A percentile compares a stretch with the other conserved stretches of the same genome.
Conservation (phyloP, 2,797 vertebrate species). For the Uromys caudimaculatus region DNA sequence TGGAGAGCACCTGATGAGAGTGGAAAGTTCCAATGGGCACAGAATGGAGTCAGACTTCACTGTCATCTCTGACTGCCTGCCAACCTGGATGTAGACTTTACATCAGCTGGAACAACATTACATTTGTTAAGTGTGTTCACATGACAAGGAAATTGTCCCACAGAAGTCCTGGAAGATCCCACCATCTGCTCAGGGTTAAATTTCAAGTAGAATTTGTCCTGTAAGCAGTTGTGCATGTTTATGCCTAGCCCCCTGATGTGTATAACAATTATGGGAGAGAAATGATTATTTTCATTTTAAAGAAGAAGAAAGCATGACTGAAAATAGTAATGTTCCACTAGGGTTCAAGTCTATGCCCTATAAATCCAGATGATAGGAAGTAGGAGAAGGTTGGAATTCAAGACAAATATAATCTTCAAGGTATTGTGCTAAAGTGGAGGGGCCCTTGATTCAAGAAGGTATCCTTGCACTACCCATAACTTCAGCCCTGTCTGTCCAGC, state of each 20-base stretch:
- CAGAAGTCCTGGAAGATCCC: background rate
- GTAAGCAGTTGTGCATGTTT: background rate
- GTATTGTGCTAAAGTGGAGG: fast-evolving
- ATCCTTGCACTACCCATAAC: background rate
- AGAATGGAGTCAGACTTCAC: background rate
- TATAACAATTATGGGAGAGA: background rate
- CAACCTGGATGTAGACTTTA: background rate
- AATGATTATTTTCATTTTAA: background rate
- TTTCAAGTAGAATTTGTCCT: background rate
- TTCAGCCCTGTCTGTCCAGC: background rate
- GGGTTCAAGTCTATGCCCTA: fast-evolving
- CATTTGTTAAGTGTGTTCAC: conserved; percentile 22
- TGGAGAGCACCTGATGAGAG: background rate
- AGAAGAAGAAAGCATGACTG: background rate
- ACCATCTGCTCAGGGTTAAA: conserved; percentile 59
- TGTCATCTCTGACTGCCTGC: background rate
- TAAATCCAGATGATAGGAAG: background rate
- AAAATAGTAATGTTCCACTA: background rate
- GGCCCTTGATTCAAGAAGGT: fast-evolving
- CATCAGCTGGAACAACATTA: background rate
- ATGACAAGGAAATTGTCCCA: background rate
- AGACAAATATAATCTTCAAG: background rate
- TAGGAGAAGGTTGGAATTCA: background rate
- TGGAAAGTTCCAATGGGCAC: background rate
- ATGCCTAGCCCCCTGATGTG: fast-evolving